Evolutionary conservation across 2,888 invertebrate species (phyloP).

Genomic region (Harpalus rubripes): DNA sequence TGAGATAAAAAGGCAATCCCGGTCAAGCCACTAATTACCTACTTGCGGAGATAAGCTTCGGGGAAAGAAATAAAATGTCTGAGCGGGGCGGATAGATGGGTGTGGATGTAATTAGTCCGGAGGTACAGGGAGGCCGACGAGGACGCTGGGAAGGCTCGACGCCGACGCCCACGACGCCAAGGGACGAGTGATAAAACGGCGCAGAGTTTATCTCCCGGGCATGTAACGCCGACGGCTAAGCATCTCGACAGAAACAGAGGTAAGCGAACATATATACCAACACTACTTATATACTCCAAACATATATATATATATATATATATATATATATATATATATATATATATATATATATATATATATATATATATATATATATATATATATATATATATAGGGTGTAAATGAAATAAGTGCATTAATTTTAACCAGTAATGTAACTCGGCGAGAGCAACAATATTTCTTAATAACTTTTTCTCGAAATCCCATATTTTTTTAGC

Average conservation of each 20-base stretch:
- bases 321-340: no score
- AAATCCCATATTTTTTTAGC: no score
- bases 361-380: no score
- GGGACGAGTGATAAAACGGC: conserved; percentile 41
- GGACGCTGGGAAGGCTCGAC: conserved; percentile 8
- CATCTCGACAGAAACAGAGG: conserved; percentile 27
- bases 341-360: no score
- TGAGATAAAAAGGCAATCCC: conserved; percentile 65
- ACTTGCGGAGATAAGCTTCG: conserved; percentile 58
- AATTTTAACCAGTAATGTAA: no score
- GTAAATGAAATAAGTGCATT: no score
- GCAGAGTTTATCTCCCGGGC: conserved; percentile 35
- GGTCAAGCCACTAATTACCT: conserved; percentile 65
- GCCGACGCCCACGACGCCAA: background rate
- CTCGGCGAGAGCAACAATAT: no score
- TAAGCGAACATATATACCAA: background rate
- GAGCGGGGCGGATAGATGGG: conserved; percentile 57
- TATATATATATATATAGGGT: no score
- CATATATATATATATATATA: no score
- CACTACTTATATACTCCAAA: no score
- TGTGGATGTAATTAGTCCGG: conserved; percentile 58
- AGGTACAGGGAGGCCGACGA: background rate
- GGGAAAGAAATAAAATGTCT: conserved; percentile 65
- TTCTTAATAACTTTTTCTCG: no score
- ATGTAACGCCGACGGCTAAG: conserved; percentile 17